Base-by-base conservation (phyloP, 1,140 invertebrate genomes). In the Platyura marginata region DNA sequence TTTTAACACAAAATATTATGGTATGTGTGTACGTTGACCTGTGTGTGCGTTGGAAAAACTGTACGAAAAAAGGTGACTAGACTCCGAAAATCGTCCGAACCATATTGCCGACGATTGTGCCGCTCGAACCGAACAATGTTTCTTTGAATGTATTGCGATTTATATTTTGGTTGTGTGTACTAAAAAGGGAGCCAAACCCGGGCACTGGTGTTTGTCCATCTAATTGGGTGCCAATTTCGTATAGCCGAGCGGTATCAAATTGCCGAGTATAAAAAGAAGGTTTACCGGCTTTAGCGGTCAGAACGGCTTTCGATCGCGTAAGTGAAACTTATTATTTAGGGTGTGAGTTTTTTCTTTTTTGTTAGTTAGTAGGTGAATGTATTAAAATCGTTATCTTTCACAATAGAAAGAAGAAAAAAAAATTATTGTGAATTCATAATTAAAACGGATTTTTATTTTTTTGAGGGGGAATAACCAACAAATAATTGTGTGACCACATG, bases 231-330 rank as follows among this genome's bases (percentile, higher is more conserved):
- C 46, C 16, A 18, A 3, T 25, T 8, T 5, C 46, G 45, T 36
- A 70, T 68, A 74, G 74, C 70, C 48, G 37, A 3, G 8, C 20
- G 39, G 44, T 61, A 79, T 85, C 79, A 79, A 77, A 72, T 84
- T 82, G 77, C 81, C 72, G 64, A 70, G 74, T 80, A 83, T 84
- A 84, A 83, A 82, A 84, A 77, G 72, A 68, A 71, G 70, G 66
- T 64, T 57, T 64, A 59, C 67, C 66, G 69, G 67, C 67, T 69
- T 66, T 64, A 67, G 71, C 71, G 73, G 75, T 80, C 82, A 87
- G 81, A 86, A 84, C 81, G 81, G 80, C 81, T 86, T 81, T 81
- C 78, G 78, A 85, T 83, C 81, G 70, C 57, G 77, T 81, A 79
- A 80, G 77, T 80, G 71, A 61, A 64, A 54, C 64, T 68, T 61